Percentiles rank a stretch among this genome's conserved stretches.
phyloP scores from a whole-genome alignment of 2,113 vertebrate species.

The Aegypius monachus region DNA sequence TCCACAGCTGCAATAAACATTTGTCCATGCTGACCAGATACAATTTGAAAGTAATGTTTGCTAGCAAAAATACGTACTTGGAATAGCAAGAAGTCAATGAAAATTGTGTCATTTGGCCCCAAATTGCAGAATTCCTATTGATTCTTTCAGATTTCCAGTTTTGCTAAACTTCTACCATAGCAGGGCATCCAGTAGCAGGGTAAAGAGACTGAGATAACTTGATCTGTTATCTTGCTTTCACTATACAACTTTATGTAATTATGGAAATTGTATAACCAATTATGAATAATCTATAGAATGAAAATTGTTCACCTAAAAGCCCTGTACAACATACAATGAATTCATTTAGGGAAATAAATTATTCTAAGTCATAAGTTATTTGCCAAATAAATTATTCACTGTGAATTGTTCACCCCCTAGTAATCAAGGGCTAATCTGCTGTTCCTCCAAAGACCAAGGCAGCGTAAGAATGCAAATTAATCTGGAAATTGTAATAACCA shows the following conservation, averaged over 20 bases:
- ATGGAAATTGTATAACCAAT: background rate
- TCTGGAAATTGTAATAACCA: background rate
- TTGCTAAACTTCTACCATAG: background rate
- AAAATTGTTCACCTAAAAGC: conserved; percentile 7
- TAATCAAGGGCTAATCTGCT: conserved; percentile 42
- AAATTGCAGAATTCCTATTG: background rate
- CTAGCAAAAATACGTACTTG: background rate
- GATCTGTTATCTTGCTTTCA: background rate
- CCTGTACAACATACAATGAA: background rate
- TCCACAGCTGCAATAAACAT: background rate
- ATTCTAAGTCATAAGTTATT: conserved; percentile 28
- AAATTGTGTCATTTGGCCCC: background rate
- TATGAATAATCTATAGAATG: conserved; percentile 29
- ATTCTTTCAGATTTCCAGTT: background rate
- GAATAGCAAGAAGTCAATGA: background rate
- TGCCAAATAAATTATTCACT: conserved; percentile 44
- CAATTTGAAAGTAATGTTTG: background rate
- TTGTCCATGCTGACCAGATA: background rate
- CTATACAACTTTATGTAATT: background rate
- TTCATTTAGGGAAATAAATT: conserved; percentile 17
- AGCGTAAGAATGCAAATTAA: conserved; percentile 5
- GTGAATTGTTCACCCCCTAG: conserved; percentile 7
- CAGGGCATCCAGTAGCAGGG: background rate
- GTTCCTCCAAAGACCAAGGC: conserved; percentile 13
- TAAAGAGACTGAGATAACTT: background rate